phyloP scores from a whole-genome alignment of 2,113 vertebrate species.

The Ornithorhynchus anatinus region DNA sequence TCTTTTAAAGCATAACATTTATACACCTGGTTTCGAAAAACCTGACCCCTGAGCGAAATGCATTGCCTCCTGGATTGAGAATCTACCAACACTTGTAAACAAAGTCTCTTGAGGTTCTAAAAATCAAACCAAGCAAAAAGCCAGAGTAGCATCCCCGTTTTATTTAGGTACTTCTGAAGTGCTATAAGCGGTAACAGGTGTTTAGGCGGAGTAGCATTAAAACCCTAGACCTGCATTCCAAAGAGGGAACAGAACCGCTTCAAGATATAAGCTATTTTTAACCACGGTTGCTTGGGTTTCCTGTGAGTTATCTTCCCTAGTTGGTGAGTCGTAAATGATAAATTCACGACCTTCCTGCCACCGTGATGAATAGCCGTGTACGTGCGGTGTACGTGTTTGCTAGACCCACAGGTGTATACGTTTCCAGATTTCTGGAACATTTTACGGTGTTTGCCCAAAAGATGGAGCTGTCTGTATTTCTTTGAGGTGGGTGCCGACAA shows the following conservation, averaged over 20 bases:
- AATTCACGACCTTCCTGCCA: not conserved
- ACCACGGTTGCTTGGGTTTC: not conserved
- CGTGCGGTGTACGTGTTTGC: rapidly evolving
- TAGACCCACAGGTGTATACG: not conserved
- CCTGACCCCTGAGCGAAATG: conserved; percentile 20
- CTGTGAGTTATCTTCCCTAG: not conserved
- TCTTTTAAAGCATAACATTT: conserved; percentile 20
- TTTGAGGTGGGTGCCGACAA: conserved; percentile 39
- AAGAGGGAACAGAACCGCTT: not conserved
- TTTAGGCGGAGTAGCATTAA: not conserved
- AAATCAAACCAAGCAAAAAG: not conserved
- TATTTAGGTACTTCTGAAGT: no score
- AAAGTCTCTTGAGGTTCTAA: not conserved
- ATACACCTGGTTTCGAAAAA: conserved; percentile 15
- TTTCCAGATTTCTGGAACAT: conserved; percentile 23
- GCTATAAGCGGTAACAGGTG: no score
- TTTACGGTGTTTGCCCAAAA: conserved; percentile 69
- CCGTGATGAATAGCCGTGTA: not conserved
- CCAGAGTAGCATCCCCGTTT: not conserved
- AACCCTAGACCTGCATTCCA: not conserved
- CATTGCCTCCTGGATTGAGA: conserved; percentile 12
- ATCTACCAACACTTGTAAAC: not conserved
- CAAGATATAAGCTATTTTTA: not conserved
- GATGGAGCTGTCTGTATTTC: conserved; percentile 76
- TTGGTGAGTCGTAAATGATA: not conserved